A percentile compares a stretch with the other conserved stretches of the same genome.
Conservation (phyloP, 2,113 vertebrate species). For the Upupa epops region DNA sequence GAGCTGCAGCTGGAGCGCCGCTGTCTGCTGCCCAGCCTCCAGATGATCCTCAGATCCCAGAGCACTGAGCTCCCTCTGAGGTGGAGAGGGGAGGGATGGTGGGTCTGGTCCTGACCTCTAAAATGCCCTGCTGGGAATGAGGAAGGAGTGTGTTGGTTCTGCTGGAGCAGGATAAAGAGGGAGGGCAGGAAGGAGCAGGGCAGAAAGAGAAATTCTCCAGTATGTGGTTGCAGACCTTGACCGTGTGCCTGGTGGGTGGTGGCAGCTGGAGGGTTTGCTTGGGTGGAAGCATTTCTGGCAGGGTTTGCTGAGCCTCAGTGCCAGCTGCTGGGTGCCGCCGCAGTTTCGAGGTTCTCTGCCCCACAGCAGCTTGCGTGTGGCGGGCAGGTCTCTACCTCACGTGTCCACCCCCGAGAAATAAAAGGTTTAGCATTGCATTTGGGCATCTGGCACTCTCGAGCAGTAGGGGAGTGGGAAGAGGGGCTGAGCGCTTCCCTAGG, state of each 20-base stretch:
- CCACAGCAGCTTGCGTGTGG: fast-evolving
- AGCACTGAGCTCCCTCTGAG: neutral
- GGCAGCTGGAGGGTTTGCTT: neutral
- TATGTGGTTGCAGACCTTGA: neutral
- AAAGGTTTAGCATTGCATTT: neutral
- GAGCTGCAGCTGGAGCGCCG: neutral
- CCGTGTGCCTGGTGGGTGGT: neutral
- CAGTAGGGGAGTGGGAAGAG: neutral
- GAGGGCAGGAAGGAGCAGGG: neutral
- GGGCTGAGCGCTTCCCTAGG: neutral
- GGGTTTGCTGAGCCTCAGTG: neutral
- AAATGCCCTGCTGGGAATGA: neutral
- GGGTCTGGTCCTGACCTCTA: neutral
- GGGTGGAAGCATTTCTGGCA: fast-evolving
- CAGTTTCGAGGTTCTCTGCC: neutral
- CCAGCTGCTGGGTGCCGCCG: neutral
- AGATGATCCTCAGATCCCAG: neutral
- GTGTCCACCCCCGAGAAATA: neutral
- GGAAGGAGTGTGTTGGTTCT: neutral
- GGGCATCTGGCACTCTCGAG: neutral
- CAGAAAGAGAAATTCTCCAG: neutral
- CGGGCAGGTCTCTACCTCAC: fast-evolving
- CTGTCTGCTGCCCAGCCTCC: neutral
- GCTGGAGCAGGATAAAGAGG: neutral
- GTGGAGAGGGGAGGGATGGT: neutral